Percentiles rank a stretch among this genome's conserved stretches.
Evolutionary conservation across 2,888 invertebrate species (phyloP).

Genomic region (Octodonta nipae): DNA sequence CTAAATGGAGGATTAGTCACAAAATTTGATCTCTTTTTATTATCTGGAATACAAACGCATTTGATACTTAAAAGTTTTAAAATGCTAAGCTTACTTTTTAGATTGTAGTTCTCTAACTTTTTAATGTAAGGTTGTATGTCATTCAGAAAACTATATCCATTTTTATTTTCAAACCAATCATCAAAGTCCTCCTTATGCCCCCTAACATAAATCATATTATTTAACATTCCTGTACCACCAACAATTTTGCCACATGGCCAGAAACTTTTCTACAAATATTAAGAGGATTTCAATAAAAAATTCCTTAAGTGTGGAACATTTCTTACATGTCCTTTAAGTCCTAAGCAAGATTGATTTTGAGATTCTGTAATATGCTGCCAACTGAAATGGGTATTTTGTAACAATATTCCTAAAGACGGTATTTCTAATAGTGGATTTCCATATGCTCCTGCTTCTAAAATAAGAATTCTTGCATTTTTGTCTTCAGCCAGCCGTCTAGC

Average conservation of each 20-base stretch:
- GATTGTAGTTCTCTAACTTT: slow-evolving; percentile 28
- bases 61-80: no score
- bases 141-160: slow-evolving; percentile 28
- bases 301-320: not conserved
- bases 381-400: slow-evolving; percentile 53
- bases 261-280: slow-evolving; percentile 42
- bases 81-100: no score
- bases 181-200: slow-evolving; percentile 60
- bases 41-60: no score
- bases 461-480: slow-evolving; percentile 42
- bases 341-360: slow-evolving; percentile 48
- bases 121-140: slow-evolving; percentile 34
- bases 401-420: slow-evolving; percentile 49
- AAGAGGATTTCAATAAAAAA: not conserved
- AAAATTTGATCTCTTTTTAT: no score
- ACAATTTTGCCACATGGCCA: slow-evolving; percentile 60
- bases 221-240: slow-evolving; percentile 62
- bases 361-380: slow-evolving; percentile 58
- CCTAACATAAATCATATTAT: slow-evolving; percentile 59
- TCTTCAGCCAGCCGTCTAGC: slow-evolving; percentile 47
- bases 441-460: slow-evolving; percentile 56
- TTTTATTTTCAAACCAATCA: slow-evolving; percentile 47
- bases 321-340: slow-evolving; percentile 41
- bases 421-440: slow-evolving; percentile 44
- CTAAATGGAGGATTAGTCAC: slow-evolving; percentile 37